A percentile compares a stretch with the other conserved stretches of the same genome.
Conservation (phyloP, 2,113 vertebrate genomes). For the Ellobius talpinus region DNA sequence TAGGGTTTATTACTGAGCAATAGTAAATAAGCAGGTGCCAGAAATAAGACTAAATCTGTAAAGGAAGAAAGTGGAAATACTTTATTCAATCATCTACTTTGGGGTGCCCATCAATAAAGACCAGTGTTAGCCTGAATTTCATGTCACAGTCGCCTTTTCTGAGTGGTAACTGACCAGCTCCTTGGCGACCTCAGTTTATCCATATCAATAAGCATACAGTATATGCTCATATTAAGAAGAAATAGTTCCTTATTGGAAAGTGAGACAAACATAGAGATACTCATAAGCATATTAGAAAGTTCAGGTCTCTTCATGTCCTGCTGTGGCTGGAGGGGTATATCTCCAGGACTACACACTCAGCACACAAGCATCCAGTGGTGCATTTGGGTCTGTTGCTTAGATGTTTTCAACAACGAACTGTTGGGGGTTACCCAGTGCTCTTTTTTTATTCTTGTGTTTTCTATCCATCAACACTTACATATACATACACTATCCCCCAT, state of each 20-base stretch:
- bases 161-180: neutral
- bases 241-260: neutral
- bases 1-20: neutral
- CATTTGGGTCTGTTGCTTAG: neutral
- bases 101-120: neutral
- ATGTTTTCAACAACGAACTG: constrained; percentile 6
- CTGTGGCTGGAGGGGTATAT: accelerated
- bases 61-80: neutral
- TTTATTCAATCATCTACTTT: neutral
- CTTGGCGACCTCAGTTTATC: neutral
- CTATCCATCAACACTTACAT: neutral
- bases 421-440: neutral
- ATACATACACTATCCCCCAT: too few species aligned
- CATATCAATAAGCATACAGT: neutral
- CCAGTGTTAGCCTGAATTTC: neutral
- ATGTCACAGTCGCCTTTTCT: too few species aligned
- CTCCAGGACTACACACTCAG: neutral
- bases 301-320: neutral
- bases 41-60: neutral
- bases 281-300: neutral
- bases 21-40: neutral
- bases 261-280: neutral
- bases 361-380: neutral
- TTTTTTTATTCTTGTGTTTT: neutral
- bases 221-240: constrained; percentile 13